Evolutionary conservation across 2,113 vertebrate species (phyloP), one percentile per base, ranked within the genome.

Genomic region (Azemiops feae): DNA sequence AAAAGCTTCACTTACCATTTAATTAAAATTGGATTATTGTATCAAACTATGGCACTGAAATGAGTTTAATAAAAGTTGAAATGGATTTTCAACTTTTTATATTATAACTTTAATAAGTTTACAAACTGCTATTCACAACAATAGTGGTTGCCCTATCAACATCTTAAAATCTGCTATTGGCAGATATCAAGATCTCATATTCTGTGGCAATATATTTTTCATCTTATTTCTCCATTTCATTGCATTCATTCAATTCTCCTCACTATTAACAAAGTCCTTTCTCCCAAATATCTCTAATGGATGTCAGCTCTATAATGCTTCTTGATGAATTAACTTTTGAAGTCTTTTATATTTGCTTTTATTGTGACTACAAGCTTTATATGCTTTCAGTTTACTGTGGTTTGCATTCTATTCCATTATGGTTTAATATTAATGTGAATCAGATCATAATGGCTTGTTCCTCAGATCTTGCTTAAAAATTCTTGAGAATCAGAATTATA

Each of bases 1-100:
- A 87, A 8, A 93, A 93, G 4, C 47, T 54, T 88, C 90, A 96
- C 64, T 95, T 74, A 10, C 12, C 52, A n/a, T 93, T 54, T 94
- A 93, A 94, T 93, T 92, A 88, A 93, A 94, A 57, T 85, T 8
- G 81, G 50, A 96, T 92, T 87, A 95, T 22, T 91, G n/a, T 20
- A 95, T 43, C 23, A 91, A 94, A 95, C 91, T 34, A 60, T 93
- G 58, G 39, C 30, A 85, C 16, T 64, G 92, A 91, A 88, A 55
- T 7, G 6, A 27, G 25, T 69, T 86, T 45, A 58, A 81, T 74
- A 74, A 94, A 95, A 50, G 47, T 9, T 50, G 43, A 18, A 94
- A 12, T 0, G 6, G 20, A 16, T 92, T 87, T 92, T 91, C 94
- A 88, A 16, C 20, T 10, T 30, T 47, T 85, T 91, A 43, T 94